phyloP scores from a whole-genome alignment of 2,888 invertebrate genomes.

The Drosophila cracens region DNA sequence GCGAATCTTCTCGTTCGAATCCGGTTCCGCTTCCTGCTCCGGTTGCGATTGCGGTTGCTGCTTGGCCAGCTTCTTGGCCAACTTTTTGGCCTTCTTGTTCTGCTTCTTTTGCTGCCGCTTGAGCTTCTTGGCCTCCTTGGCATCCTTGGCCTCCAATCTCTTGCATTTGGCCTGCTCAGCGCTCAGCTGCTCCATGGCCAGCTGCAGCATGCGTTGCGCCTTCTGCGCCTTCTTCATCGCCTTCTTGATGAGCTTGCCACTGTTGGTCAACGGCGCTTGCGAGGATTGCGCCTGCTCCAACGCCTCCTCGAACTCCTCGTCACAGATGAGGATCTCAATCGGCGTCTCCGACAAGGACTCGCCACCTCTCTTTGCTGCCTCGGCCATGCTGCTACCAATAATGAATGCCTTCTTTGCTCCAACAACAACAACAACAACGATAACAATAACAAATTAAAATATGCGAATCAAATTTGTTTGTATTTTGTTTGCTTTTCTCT shows the following conservation, averaged over 20 bases:
- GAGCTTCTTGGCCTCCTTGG: slow-evolving; percentile 37
- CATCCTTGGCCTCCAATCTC: slow-evolving; percentile 6
- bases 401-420: neutral
- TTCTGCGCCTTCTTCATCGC: slow-evolving; percentile 67
- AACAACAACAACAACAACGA: neutral
- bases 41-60: slow-evolving; percentile 36
- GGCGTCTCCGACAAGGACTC: slow-evolving; percentile 30
- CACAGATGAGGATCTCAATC: slow-evolving; percentile 46
- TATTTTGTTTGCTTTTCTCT: neutral
- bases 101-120: slow-evolving; percentile 55
- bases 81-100: slow-evolving; percentile 40
- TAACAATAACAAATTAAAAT: neutral
- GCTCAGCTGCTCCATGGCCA: slow-evolving; percentile 52
- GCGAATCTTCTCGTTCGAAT: slow-evolving; percentile 9
- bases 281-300: slow-evolving; percentile 34
- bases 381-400: slow-evolving; percentile 49
- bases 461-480: neutral
- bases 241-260: slow-evolving; percentile 31
- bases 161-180: slow-evolving; percentile 27
- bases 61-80: slow-evolving; percentile 38
- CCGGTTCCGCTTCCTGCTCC: slow-evolving; percentile 4
- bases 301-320: slow-evolving; percentile 30
- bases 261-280: slow-evolving; percentile 1
- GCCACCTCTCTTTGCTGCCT: slow-evolving; percentile 18
- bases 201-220: slow-evolving; percentile 61